Percentiles rank a stretch among this genome's conserved stretches.
These are phyloP conservation scores for Trypoxylon attenuatum DNA, from an alignment of 2,888 invertebrate species.

Conservation along the genomic window DNA sequence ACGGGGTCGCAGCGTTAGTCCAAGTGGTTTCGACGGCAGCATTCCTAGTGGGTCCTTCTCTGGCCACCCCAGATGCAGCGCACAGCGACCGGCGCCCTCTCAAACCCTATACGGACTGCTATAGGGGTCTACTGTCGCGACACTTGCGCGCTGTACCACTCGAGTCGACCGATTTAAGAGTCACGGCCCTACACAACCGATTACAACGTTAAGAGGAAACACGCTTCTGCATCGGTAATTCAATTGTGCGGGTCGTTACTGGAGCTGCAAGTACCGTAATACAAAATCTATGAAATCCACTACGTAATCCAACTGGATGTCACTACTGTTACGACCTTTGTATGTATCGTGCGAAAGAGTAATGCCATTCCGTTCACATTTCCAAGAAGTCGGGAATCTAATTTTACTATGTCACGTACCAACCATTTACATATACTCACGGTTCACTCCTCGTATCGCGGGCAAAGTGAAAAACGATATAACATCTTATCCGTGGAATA, in stretches of 20 bases:
- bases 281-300: neutral
- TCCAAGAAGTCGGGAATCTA: too few species aligned
- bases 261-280: too few species aligned
- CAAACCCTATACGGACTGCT: too few species aligned
- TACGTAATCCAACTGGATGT: neutral
- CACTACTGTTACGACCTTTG: too few species aligned
- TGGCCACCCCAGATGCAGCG: constrained; percentile 44
- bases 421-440: too few species aligned
- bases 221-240: constrained; percentile 46
- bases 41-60: constrained; percentile 41
- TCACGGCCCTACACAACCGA: constrained; percentile 41
- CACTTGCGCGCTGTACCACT: constrained; percentile 57
- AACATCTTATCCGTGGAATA: too few species aligned
- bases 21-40: constrained; percentile 47
- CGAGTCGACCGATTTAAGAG: constrained; percentile 52
- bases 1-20: constrained; percentile 28
- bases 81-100: constrained; percentile 43
- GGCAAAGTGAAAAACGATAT: too few species aligned
- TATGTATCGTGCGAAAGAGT: neutral
- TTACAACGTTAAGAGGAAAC: constrained; percentile 53
- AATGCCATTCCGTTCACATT: too few species aligned
- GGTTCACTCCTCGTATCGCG: too few species aligned
- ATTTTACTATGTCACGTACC: too few species aligned
- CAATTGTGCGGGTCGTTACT: constrained; percentile 24
- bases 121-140: constrained; percentile 67